Evolutionary conservation across 2,113 vertebrate genomes (phyloP).

Genomic region (Myxocyprinus asiaticus): DNA sequence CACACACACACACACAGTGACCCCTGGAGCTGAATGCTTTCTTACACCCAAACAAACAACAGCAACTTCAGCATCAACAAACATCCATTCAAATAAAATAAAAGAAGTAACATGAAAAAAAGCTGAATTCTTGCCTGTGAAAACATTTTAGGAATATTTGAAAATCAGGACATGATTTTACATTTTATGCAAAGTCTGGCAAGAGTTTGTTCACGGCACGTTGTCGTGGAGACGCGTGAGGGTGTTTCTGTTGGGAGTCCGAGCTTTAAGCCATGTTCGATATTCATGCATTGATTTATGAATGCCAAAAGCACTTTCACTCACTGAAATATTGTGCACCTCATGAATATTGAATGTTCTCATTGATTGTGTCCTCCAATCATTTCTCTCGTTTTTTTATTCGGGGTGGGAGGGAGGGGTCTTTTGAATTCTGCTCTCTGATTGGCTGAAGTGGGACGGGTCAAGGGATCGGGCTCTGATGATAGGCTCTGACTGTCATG

Average conservation of each 20-base stretch:
- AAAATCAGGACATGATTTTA: conserved; percentile 84
- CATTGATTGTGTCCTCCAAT: conserved; percentile 11
- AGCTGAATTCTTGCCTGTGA: conserved; percentile 78
- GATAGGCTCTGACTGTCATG: neutral
- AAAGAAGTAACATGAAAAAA: conserved; percentile 18
- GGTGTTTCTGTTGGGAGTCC: conserved; percentile 33
- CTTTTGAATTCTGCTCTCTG: conserved; percentile 38
- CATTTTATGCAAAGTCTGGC: conserved; percentile 90
- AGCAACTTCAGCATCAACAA: conserved; percentile 16
- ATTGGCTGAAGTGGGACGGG: conserved; percentile 11
- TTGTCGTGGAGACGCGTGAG: conserved; percentile 20
- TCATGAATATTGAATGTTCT: conserved; percentile 18
- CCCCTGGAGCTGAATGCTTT: conserved; percentile 77
- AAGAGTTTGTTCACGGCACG: conserved; percentile 49
- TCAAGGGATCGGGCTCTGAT: neutral
- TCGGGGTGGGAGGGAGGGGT: neutral
- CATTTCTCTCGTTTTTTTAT: too few species aligned
- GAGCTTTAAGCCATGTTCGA: conserved; percentile 74
- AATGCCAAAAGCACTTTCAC: conserved; percentile 64
- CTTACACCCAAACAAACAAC: conserved; percentile 66
- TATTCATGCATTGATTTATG: conserved; percentile 58
- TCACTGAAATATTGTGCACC: conserved; percentile 32
- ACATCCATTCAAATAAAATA: conserved; percentile 49
- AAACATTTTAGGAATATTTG: conserved; percentile 77
- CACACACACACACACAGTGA: conserved; percentile 43